These are phyloP conservation scores for Lithodes maja DNA, from an alignment of 2,888 invertebrate genomes.

Conservation along the genomic window DNA sequence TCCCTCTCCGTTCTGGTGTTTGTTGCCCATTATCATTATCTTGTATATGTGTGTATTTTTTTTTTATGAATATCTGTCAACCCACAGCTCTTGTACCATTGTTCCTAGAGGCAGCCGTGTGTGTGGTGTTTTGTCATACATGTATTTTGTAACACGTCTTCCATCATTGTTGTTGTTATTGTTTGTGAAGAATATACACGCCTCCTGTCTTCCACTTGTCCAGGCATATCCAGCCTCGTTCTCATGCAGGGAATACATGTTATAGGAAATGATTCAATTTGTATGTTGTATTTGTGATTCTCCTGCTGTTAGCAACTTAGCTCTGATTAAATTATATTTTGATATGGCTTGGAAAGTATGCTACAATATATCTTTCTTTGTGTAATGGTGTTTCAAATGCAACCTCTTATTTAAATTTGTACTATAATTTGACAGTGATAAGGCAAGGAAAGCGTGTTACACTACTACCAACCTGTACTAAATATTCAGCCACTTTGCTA, in stretches of 20 bases:
- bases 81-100: background rate
- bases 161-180: constrained; percentile 15
- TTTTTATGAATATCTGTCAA: background rate
- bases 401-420: too few species aligned
- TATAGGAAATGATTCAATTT: background rate
- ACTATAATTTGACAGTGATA: background rate
- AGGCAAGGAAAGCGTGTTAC: background rate
- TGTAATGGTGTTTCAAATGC: too few species aligned
- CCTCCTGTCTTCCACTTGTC: background rate
- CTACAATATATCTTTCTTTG: too few species aligned
- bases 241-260: background rate
- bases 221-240: background rate
- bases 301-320: background rate
- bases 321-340: too few species aligned
- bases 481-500: background rate
- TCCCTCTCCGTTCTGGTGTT: background rate
- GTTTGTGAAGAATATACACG: background rate
- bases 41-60: background rate
- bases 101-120: constrained; percentile 2
- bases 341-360: too few species aligned
- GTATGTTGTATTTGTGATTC: background rate
- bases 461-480: constrained; percentile 7
- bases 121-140: background rate
- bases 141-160: background rate
- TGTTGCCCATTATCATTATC: background rate